phyloP scores from a whole-genome alignment of 2,888 invertebrate species.

The Yponomeuta plumbellus region DNA sequence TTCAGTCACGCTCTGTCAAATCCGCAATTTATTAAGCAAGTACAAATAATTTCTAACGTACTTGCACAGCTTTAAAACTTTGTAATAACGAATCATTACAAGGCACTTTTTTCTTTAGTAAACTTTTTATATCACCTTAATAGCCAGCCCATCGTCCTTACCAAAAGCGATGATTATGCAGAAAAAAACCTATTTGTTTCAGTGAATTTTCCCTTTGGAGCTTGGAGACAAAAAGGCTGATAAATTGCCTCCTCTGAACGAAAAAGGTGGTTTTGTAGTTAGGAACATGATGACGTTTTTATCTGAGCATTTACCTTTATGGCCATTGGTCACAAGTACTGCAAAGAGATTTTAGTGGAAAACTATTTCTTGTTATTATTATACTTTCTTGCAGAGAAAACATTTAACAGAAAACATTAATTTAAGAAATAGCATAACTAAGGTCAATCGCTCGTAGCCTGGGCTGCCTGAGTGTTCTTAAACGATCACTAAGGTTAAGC shows the following conservation, averaged over 20 bases:
- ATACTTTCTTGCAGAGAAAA: too few species aligned
- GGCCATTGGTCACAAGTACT: too few species aligned
- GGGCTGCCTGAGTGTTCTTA: too few species aligned
- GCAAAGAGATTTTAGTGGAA: too few species aligned
- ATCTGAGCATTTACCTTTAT: too few species aligned
- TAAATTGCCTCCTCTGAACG: neutral
- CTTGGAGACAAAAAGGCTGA: neutral
- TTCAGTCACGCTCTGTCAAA: too few species aligned
- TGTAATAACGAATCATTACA: neutral
- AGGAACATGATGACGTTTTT: neutral
- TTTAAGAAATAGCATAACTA: too few species aligned
- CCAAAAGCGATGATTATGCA: neutral
- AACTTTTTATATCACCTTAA: neutral
- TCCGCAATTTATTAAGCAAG: neutral
- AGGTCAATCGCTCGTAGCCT: too few species aligned
- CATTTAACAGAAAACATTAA: too few species aligned
- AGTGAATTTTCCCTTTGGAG: neutral
- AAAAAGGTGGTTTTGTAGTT: neutral
- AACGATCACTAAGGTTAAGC: too few species aligned
- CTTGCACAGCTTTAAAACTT: neutral
- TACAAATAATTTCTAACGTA: neutral
- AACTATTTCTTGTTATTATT: too few species aligned
- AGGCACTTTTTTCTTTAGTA: neutral
- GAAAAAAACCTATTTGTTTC: conserved; percentile 1
- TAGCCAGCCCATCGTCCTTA: neutral